Evolutionary conservation across 2,797 vertebrate genomes (phyloP).

Genomic region (Peromyscus melanophrys): DNA sequence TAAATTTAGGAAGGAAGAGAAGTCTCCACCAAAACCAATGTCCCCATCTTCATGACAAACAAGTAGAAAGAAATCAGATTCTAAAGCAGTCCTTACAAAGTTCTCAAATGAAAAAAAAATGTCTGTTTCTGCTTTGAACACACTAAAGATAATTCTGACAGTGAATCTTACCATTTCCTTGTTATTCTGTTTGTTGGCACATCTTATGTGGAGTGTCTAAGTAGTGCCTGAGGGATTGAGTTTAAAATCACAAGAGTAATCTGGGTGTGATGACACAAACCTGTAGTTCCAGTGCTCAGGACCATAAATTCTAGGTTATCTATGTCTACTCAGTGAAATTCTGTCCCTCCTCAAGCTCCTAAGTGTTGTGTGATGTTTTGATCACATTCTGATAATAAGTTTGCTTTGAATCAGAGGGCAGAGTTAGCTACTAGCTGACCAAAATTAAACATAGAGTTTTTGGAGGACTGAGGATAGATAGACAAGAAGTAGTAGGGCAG

Average conservation of each 20-base stretch:
- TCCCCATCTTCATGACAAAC: background rate
- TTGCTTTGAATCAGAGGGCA: background rate
- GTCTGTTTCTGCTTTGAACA: slow-evolving; percentile 36
- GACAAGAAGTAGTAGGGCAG: background rate
- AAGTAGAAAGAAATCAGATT: background rate
- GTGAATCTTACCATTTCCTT: slow-evolving; percentile 40
- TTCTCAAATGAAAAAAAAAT: slow-evolving; percentile 33
- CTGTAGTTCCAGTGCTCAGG: background rate
- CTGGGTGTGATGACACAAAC: background rate
- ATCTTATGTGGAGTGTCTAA: background rate
- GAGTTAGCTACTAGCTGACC: background rate
- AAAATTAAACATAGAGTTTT: background rate
- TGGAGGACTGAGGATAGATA: background rate
- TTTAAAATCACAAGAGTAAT: slow-evolving; percentile 32
- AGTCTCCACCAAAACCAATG: background rate
- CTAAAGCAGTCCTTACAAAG: background rate
- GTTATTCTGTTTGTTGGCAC: slow-evolving; percentile 12
- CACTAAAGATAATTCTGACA: slow-evolving; percentile 13
- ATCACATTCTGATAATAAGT: background rate
- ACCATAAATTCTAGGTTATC: background rate
- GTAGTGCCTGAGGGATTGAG: background rate
- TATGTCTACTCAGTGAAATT: background rate
- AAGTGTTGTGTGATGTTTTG: background rate
- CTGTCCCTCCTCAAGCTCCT: background rate
- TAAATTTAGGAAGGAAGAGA: slow-evolving; percentile 38